Conservation (phyloP, 2,113 vertebrate genomes). For the Ceyx margarethae region DNA sequence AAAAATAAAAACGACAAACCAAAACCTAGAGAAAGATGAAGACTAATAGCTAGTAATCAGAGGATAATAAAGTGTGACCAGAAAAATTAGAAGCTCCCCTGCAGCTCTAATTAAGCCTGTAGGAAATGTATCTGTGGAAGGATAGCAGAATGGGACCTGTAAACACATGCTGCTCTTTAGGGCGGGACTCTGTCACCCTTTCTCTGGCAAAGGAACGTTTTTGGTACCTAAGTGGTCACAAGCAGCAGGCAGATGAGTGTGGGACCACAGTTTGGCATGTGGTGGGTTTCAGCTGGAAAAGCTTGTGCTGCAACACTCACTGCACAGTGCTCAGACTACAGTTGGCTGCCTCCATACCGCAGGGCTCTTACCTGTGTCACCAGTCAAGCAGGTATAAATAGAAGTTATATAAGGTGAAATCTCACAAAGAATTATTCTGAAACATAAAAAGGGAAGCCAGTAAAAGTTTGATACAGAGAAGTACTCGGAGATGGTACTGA, state of each 20-base stretch:
- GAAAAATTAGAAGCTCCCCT: constrained; percentile 43
- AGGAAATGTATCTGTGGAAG: not conserved
- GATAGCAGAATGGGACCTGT: not conserved
- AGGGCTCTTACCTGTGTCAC: not conserved
- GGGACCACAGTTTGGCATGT: not conserved
- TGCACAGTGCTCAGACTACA: not conserved
- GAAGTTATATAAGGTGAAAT: constrained; percentile 16
- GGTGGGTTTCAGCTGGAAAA: not conserved
- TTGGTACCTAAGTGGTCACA: not conserved
- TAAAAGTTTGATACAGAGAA: not conserved
- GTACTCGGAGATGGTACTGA: not conserved
- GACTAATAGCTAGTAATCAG: constrained; percentile 21
- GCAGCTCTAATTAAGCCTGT: constrained; percentile 24
- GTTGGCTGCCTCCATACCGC: not conserved
- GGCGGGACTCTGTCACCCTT: not conserved
- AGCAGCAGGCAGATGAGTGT: not conserved
- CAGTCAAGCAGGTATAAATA: not conserved
- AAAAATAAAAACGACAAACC: not conserved
- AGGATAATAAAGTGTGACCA: constrained; percentile 29
- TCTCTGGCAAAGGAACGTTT: not conserved
- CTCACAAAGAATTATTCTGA: constrained; percentile 27
- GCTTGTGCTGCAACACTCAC: fast-evolving
- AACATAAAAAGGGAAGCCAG: not conserved
- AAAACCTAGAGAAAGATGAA: not conserved
- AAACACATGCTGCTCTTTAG: not conserved